Evolutionary conservation across 2,113 vertebrate species (phyloP).

Genomic region (Danionella cerebrum): DNA sequence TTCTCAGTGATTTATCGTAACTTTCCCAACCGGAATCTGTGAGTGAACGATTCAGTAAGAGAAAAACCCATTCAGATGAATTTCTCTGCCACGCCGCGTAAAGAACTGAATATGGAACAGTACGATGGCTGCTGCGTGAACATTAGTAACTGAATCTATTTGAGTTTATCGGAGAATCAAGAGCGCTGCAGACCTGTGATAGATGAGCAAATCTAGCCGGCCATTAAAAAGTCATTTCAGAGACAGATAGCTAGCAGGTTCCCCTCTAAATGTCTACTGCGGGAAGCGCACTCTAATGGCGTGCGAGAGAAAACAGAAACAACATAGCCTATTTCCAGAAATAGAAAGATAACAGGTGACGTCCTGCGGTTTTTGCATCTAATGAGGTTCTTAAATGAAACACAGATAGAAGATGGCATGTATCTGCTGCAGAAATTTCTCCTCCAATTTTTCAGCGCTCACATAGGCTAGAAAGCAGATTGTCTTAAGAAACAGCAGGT

Average conservation of each 20-base stretch:
- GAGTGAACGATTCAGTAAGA: neutral
- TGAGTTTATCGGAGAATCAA: constrained; percentile 42
- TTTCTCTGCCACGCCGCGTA: neutral
- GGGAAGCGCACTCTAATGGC: constrained; percentile 18
- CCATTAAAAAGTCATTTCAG: constrained; percentile 78
- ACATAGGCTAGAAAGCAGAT: neutral
- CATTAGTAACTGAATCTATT: constrained; percentile 34
- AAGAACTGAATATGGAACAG: constrained; percentile 7
- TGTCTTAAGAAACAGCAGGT: neutral
- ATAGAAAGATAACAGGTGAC: constrained; percentile 31
- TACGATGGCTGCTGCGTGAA: constrained; percentile 50
- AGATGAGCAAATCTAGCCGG: constrained; percentile 67
- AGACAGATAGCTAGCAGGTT: constrained; percentile 72
- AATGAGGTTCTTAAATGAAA: constrained; percentile 22
- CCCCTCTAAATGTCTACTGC: constrained; percentile 41
- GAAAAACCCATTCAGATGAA: constrained; percentile 14
- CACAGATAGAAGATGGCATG: constrained; percentile 9
- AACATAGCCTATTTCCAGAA: constrained; percentile 10
- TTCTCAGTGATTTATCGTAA: neutral
- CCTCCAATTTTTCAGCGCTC: neutral
- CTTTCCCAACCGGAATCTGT: neutral
- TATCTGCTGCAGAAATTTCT: neutral
- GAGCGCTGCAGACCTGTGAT: constrained; percentile 57
- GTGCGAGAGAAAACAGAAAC: constrained; percentile 10
- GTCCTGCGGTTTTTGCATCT: constrained; percentile 12